Evolutionary conservation across 1,140 invertebrate genomes (phyloP).

Genomic region (Catajapyx aquilonaris): DNA sequence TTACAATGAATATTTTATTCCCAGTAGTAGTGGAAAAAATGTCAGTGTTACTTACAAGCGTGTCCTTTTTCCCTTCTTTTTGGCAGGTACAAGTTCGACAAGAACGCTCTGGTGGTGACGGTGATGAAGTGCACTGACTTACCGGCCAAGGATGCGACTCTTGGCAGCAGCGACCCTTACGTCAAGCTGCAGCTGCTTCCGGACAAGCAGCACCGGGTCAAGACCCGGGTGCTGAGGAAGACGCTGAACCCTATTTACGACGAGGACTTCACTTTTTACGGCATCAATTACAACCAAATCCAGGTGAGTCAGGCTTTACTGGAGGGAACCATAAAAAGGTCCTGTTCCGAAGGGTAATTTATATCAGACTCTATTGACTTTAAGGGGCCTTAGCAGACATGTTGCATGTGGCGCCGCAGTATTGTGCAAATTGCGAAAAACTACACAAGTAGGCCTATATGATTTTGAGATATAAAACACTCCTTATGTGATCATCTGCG

Average conservation of each 20-base stretch:
- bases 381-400: no score
- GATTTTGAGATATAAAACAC: no score
- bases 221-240: slow-evolving; percentile 79
- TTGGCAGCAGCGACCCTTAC: slow-evolving; percentile 61
- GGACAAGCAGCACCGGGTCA: slow-evolving; percentile 86
- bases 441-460: no score
- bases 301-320: slow-evolving; percentile 24
- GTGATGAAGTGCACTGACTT: slow-evolving; percentile 69
- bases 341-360: background rate
- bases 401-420: no score
- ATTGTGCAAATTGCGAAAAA: no score
- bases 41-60: no score
- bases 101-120: slow-evolving; percentile 73
- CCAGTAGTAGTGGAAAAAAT: no score
- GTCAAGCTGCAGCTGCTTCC: slow-evolving; percentile 84
- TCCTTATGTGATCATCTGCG: no score
- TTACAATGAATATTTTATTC: no score
- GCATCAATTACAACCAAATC: slow-evolving; percentile 61
- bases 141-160: slow-evolving; percentile 50
- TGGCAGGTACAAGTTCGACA: slow-evolving; percentile 63
- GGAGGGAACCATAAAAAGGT: no score
- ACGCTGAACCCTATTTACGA: slow-evolving; percentile 84
- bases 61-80: slow-evolving; percentile 13
- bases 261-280: slow-evolving; percentile 93
- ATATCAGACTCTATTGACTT: no score